Evolutionary conservation across 2,113 vertebrate species (phyloP).

Genomic region (Tyto alba): DNA sequence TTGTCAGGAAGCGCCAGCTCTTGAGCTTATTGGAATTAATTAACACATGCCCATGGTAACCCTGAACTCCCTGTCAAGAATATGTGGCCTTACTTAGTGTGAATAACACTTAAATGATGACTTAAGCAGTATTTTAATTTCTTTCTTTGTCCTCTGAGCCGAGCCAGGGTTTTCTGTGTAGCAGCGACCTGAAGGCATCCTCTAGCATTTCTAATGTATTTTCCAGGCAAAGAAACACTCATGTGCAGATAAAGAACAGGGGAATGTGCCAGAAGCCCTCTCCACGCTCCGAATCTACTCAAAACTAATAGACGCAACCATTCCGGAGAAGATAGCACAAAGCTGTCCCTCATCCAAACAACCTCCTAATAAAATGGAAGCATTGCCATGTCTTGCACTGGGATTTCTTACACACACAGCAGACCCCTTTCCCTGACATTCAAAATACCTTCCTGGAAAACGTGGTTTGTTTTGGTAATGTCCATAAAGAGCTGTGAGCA

Average conservation of each 20-base stretch:
- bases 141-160: not conserved
- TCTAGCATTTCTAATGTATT: not conserved
- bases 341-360: not conserved
- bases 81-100: not conserved
- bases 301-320: fast-evolving
- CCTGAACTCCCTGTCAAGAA: constrained; percentile 11
- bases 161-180: not conserved
- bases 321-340: not conserved
- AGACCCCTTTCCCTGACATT: not conserved
- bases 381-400: not conserved
- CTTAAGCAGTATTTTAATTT: not conserved
- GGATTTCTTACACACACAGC: not conserved
- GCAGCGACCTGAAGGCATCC: not conserved
- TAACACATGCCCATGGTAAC: constrained; percentile 29
- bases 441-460: not conserved
- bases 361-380: constrained; percentile 43
- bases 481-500: not conserved
- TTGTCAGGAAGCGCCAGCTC: not conserved
- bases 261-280: not conserved
- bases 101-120: not conserved
- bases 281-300: fast-evolving
- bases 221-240: constrained; percentile 13
- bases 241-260: constrained; percentile 5
- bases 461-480: not conserved
- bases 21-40: constrained; percentile 14